phyloP scores from a whole-genome alignment of 2,797 vertebrate species.

The Chromis chromis region DNA sequence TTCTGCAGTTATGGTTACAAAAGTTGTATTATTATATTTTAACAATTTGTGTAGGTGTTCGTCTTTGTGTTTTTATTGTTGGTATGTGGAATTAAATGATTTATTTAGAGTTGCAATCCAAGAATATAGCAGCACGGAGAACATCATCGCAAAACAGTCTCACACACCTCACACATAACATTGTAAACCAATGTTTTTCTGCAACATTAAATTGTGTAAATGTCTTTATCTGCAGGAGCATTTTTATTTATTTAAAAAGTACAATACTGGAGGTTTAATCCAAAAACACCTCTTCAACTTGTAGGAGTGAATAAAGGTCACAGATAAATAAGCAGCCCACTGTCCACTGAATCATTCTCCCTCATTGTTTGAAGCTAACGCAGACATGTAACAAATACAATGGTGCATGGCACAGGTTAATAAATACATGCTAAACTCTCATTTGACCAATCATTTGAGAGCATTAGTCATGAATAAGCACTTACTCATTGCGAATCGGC shows the following conservation, averaged over 20 bases:
- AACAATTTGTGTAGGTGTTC: background rate
- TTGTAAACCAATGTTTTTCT: background rate
- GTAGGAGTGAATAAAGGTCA: conserved; percentile 37
- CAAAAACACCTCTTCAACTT: conserved; percentile 32
- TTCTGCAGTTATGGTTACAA: background rate
- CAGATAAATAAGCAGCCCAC: conserved; percentile 34
- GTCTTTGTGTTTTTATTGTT: background rate
- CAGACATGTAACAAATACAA: background rate
- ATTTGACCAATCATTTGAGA: conserved; percentile 4
- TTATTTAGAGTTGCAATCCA: background rate
- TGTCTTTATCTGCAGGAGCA: conserved; percentile 1
- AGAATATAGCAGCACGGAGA: conserved; percentile 3
- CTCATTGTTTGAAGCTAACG: conserved; percentile 10
- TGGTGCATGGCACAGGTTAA: conserved; percentile 10
- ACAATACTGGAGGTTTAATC: conserved; percentile 13
- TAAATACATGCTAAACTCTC: background rate
- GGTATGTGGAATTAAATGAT: background rate
- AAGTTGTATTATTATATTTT: background rate
- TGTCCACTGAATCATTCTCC: conserved; percentile 32
- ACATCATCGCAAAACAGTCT: background rate
- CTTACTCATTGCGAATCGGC: background rate
- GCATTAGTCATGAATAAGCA: conserved; percentile 2
- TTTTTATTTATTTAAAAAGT: conserved; percentile 8
- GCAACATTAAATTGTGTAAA: background rate
- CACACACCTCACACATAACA: background rate